A percentile compares a stretch with the other conserved stretches of the same genome.
Evolutionary conservation across 2,113 vertebrate genomes (phyloP).

Genomic region (Burhinus bistriatus): DNA sequence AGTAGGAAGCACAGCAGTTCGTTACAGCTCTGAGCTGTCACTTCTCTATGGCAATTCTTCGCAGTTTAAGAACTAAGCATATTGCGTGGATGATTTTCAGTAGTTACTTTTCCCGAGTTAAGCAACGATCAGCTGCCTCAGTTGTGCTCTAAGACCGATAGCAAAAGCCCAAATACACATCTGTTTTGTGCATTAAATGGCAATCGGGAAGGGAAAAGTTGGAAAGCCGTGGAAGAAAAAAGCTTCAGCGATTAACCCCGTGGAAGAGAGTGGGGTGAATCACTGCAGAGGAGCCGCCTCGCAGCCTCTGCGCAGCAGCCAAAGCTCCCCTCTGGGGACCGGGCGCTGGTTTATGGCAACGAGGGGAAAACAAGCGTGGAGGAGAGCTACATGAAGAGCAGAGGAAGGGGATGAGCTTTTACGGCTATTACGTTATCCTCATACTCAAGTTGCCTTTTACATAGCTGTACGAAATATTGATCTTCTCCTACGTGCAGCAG

Average conservation of each 20-base stretch:
- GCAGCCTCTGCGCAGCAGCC: not conserved
- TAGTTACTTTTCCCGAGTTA: not conserved
- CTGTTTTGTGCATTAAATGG: not conserved
- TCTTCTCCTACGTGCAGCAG: not conserved
- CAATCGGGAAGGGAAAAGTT: not conserved
- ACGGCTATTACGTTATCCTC: accelerated
- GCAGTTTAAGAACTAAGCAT: not conserved
- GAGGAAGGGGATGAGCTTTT: not conserved
- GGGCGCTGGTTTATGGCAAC: accelerated
- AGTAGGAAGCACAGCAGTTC: not conserved
- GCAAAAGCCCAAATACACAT: not conserved
- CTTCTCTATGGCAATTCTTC: not conserved
- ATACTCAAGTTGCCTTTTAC: not conserved
- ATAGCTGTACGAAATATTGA: accelerated
- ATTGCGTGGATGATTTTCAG: not conserved
- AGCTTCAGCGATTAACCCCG: not conserved
- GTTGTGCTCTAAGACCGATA: not conserved
- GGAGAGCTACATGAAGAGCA: not conserved
- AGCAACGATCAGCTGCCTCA: not conserved
- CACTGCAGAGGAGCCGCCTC: not conserved
- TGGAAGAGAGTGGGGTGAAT: not conserved
- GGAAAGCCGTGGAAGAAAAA: not conserved
- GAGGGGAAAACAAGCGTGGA: not conserved
- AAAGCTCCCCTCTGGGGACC: not conserved
- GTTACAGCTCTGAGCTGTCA: not conserved